Conservation (phyloP, 2,888 invertebrate species). For the Argyresthia albistria region DNA sequence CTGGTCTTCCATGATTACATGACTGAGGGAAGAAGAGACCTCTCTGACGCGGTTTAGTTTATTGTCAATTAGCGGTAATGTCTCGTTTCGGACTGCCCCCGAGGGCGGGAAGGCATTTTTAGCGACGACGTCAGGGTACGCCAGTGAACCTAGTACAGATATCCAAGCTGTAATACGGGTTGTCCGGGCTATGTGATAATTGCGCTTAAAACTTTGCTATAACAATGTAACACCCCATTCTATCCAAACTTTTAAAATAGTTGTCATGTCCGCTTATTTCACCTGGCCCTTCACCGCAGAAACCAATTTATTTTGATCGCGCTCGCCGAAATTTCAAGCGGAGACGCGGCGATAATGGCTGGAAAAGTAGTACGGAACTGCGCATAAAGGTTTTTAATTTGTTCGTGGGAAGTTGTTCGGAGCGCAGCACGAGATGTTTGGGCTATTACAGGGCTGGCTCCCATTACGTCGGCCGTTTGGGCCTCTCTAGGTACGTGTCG, state of each 20-base stretch:
- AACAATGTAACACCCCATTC: not conserved
- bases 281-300: not conserved
- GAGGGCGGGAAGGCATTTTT: not conserved
- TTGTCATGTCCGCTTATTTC: not conserved
- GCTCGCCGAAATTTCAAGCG: constrained; percentile 2
- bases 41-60: constrained; percentile 14
- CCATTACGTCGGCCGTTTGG: constrained; percentile 59
- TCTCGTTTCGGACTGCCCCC: not conserved
- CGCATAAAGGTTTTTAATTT: constrained; percentile 60
- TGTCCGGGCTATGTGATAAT: not conserved
- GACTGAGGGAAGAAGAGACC: constrained; percentile 15
- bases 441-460: constrained; percentile 42
- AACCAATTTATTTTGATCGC: constrained; percentile 6
- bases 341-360: constrained; percentile 17
- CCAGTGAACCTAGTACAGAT: too few species aligned
- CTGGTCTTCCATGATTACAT: constrained; percentile 41
- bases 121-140: not conserved
- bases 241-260: not conserved
- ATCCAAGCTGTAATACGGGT: not conserved
- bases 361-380: constrained; percentile 25
- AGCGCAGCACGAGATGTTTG: constrained; percentile 35
- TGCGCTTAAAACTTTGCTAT: not conserved
- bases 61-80: constrained; percentile 2
- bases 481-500: constrained; percentile 49
- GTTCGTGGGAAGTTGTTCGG: constrained; percentile 36